Conservation (phyloP, 2,113 vertebrate species). For the Chlorodrepanis virens region DNA sequence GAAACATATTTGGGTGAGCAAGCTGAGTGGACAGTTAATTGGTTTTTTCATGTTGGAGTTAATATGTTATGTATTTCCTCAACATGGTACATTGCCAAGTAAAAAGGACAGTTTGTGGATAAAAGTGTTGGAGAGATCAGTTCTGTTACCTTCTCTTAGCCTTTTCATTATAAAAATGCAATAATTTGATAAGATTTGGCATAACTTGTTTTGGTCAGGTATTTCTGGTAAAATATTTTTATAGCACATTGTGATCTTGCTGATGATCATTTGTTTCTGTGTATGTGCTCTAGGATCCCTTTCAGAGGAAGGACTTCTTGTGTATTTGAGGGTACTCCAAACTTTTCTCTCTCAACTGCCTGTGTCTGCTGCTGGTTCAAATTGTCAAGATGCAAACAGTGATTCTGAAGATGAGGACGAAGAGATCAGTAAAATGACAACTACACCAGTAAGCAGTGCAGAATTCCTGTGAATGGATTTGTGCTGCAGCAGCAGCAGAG, state of each 20-base stretch:
- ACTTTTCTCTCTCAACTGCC: slow-evolving; percentile 87
- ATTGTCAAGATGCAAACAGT: slow-evolving; percentile 80
- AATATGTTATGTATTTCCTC: accelerated
- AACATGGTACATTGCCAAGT: accelerated
- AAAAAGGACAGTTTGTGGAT: not conserved
- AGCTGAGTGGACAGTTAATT: not conserved
- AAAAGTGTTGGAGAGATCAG: not conserved
- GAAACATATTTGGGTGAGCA: slow-evolving; percentile 86
- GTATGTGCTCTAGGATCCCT: slow-evolving; percentile 76
- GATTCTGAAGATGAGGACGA: slow-evolving; percentile 95
- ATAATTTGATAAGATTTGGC: not conserved
- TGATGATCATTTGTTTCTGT: not conserved
- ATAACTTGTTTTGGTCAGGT: not conserved
- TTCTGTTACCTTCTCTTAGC: not conserved
- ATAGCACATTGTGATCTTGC: not conserved
- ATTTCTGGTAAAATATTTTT: not conserved
- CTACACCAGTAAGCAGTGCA: slow-evolving; percentile 73
- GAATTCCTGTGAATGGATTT: not conserved
- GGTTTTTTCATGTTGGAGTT: not conserved
- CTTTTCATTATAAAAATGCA: not conserved
- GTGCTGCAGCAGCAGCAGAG: not conserved
- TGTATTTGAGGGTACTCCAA: slow-evolving; percentile 89
- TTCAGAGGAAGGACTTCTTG: slow-evolving; percentile 90
- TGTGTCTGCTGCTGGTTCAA: slow-evolving; percentile 74
- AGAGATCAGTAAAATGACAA: slow-evolving; percentile 68